A percentile compares a stretch with the other conserved stretches of the same genome.
Evolutionary conservation across 2,888 invertebrate species (phyloP).

Genomic region (Cephus nigrinus): DNA sequence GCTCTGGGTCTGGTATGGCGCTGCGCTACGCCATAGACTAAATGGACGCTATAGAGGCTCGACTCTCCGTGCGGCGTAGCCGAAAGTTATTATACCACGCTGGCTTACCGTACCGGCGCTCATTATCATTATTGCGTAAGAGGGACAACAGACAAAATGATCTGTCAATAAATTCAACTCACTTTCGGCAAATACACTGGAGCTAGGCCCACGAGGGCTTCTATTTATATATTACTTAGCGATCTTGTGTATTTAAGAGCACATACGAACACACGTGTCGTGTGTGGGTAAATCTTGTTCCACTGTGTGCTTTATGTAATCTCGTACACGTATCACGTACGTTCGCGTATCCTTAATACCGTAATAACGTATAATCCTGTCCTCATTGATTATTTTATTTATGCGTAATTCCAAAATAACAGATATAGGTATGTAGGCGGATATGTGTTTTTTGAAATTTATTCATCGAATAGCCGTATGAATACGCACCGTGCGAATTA

Average conservation of each 20-base stretch:
- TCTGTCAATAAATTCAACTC: constrained; percentile 24
- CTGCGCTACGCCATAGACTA: background rate
- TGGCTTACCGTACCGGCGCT: background rate
- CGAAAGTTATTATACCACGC: background rate
- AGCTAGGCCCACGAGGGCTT: constrained; percentile 10
- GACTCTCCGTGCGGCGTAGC: background rate
- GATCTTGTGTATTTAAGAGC: background rate
- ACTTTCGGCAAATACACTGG: constrained; percentile 31
- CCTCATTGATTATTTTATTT: background rate
- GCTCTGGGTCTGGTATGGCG: background rate
- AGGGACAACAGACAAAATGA: background rate
- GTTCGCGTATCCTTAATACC: background rate
- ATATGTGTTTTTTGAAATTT: background rate
- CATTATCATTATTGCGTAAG: background rate
- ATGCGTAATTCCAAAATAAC: background rate
- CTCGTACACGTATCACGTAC: background rate
- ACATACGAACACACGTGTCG: background rate
- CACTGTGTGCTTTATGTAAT: background rate
- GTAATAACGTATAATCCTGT: background rate
- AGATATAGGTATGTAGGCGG: background rate
- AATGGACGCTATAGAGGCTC: background rate
- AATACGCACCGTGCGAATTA: too few relatives aligned
- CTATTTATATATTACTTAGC: background rate
- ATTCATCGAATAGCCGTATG: too few relatives aligned
- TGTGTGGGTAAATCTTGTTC: background rate